phyloP scores from a whole-genome alignment of 2,113 vertebrate genomes.

The Eira barbara region DNA sequence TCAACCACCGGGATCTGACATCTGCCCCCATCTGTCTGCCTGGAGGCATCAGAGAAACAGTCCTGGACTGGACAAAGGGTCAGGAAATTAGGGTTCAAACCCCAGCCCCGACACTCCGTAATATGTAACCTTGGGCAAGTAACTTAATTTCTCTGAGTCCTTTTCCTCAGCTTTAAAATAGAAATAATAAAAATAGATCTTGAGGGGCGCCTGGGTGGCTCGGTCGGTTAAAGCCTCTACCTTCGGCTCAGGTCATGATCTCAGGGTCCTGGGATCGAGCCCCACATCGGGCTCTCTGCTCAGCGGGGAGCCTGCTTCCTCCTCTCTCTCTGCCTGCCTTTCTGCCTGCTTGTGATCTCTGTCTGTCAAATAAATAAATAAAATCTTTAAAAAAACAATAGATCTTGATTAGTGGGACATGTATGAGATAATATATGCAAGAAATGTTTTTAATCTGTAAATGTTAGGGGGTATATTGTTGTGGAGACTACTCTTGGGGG shows the following conservation, averaged over 20 bases:
- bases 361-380: no score
- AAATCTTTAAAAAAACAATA: no score
- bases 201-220: no score
- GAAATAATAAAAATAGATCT: slow-evolving; percentile 29
- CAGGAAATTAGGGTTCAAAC: slow-evolving; percentile 33
- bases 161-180: slow-evolving; percentile 8
- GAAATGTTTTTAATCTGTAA: slow-evolving; percentile 8
- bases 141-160: slow-evolving; percentile 27
- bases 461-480: background rate
- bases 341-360: no score
- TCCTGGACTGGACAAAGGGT: background rate
- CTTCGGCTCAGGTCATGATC: no score
- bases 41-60: background rate
- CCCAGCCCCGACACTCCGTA: background rate
- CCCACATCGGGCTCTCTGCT: no score
- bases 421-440: background rate
- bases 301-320: no score
- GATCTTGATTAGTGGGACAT: slow-evolving; percentile 8
- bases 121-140: background rate
- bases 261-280: no score
- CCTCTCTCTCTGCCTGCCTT: no score
- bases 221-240: no score
- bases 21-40: background rate
- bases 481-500: background rate
- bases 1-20: background rate